Percentiles rank a stretch among this genome's conserved stretches.
phyloP scores from a whole-genome alignment of 2,888 invertebrate species.

The Allacma fusca region DNA sequence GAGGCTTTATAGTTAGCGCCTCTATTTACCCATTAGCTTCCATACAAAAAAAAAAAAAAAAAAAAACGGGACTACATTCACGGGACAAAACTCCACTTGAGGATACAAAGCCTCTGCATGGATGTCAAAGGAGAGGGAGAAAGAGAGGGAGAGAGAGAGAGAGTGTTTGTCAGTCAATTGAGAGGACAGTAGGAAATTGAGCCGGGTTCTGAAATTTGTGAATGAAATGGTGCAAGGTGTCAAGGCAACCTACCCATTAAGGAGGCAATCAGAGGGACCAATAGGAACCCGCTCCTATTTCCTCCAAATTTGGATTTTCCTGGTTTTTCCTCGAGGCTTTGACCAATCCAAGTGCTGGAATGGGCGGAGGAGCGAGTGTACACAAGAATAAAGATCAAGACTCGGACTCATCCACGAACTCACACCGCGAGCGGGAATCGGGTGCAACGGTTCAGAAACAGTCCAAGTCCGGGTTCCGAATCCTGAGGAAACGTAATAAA shows the following conservation, averaged over 20 bases:
- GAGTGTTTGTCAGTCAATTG: background rate
- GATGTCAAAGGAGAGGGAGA: conserved; percentile 16
- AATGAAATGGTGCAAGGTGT: conserved; percentile 10
- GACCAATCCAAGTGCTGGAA: conserved; percentile 32
- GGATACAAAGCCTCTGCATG: background rate
- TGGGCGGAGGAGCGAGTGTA: conserved; percentile 61
- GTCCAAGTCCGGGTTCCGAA: conserved; percentile 57
- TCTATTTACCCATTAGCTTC: too few species aligned
- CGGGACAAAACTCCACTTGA: background rate
- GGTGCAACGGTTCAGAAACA: conserved; percentile 47
- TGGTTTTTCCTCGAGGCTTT: background rate
- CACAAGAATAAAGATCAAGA: conserved; percentile 56
- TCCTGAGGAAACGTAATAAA: conserved; percentile 55
- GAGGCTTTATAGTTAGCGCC: too few species aligned
- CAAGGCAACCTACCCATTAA: conserved; percentile 11
- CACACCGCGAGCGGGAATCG: conserved; percentile 50
- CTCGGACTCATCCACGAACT: conserved; percentile 54
- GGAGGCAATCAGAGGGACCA: conserved; percentile 16
- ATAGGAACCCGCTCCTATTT: background rate
- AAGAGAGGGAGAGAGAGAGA: background rate
- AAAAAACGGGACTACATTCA: too few species aligned
- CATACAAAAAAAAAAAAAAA: too few species aligned
- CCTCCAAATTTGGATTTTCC: conserved; percentile 25
- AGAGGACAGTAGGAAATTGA: conserved; percentile 26
- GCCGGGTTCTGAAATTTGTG: background rate